Percentiles rank a stretch among this genome's conserved stretches.
phyloP scores from a whole-genome alignment of 1,140 invertebrate species.

The Anagrus nilaparvatae region DNA sequence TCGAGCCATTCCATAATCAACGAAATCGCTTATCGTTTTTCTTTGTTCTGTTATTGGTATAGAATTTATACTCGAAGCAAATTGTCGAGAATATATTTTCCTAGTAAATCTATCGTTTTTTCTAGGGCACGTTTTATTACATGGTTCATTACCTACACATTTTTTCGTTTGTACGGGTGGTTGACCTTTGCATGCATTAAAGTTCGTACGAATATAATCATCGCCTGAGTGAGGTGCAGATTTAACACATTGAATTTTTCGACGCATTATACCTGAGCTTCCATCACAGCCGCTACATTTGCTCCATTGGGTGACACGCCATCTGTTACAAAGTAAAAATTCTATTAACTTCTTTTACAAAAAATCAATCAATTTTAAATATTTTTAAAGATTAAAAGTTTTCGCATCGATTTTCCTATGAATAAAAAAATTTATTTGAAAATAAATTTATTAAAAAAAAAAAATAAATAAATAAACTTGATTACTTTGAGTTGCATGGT shows the following conservation, averaged over 20 bases:
- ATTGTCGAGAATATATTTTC: neutral
- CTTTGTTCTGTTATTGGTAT: constrained; percentile 1
- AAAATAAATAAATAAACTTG: neutral
- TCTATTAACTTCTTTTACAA: constrained; percentile 11
- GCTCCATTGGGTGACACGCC: constrained; percentile 44
- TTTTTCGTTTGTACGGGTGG: constrained; percentile 26
- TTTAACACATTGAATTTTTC: constrained; percentile 41
- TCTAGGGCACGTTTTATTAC: constrained; percentile 29
- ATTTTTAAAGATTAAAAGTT: too few relatives aligned
- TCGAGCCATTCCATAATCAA: constrained; percentile 18
- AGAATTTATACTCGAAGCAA: too few relatives aligned
- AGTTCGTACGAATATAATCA: constrained; percentile 38
- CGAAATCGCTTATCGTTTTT: constrained; percentile 18
- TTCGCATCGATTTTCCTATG: too few relatives aligned
- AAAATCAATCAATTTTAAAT: neutral
- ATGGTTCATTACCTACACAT: constrained; percentile 34
- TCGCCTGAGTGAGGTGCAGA: constrained; percentile 31
- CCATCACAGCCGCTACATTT: constrained; percentile 40
- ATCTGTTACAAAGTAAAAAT: constrained; percentile 35
- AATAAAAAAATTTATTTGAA: too few relatives aligned
- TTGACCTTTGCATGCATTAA: constrained; percentile 31
- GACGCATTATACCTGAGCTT: constrained; percentile 31
- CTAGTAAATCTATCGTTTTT: constrained; percentile 10
- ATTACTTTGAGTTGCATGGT: constrained; percentile 39
- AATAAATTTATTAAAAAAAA: too few relatives aligned